Percentiles rank a stretch among this genome's conserved stretches.
These are phyloP conservation scores for Caracal caracal DNA, from an alignment of 2,113 vertebrate species.

Conservation along the genomic window DNA sequence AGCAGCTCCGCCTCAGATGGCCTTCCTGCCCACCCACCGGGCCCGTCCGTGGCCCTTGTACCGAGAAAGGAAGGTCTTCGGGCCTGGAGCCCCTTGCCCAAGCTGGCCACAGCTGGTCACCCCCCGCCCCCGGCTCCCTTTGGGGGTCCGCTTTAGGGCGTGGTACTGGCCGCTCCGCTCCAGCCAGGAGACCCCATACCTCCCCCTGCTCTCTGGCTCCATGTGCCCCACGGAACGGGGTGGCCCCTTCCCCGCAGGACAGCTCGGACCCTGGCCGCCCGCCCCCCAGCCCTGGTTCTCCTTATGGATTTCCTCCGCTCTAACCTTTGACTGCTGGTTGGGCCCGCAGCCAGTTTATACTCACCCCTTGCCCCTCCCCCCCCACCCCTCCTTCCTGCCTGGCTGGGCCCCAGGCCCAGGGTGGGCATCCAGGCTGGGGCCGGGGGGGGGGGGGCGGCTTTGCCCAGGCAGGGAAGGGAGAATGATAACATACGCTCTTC, in stretches of 20 bases:
- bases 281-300: conserved; percentile 69
- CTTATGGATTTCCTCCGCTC: conserved; percentile 79
- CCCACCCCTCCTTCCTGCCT: conserved; percentile 52
- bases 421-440: background rate
- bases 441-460: background rate
- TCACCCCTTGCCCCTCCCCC: conserved; percentile 71
- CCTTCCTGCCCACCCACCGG: background rate
- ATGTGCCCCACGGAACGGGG: background rate
- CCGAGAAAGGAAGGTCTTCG: background rate
- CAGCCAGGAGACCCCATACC: rapidly evolving
- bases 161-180: background rate
- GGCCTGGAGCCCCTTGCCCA: background rate
- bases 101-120: background rate
- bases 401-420: background rate
- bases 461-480: background rate
- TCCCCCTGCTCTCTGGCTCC: rapidly evolving
- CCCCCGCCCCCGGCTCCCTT: background rate
- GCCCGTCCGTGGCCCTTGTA: too few relatives aligned
- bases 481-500: background rate
- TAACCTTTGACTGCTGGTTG: conserved; percentile 83
- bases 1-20: background rate
- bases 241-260: rapidly evolving
- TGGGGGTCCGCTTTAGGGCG: background rate
- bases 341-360: conserved; percentile 79
- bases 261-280: background rate